phyloP scores from a whole-genome alignment of 1,140 invertebrate genomes.

The Vanessa tameamea region DNA sequence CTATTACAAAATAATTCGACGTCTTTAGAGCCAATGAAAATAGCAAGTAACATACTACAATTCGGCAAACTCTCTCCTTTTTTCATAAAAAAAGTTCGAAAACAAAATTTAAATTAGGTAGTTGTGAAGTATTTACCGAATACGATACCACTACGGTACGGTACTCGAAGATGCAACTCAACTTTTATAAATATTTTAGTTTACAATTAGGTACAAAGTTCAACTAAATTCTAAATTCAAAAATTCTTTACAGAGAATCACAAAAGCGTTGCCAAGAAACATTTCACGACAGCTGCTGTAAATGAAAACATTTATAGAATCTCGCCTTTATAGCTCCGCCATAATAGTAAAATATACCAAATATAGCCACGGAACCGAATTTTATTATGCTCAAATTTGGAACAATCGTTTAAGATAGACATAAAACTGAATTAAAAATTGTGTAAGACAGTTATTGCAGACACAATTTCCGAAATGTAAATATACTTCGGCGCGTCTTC shows the following conservation, averaged over 20 bases:
- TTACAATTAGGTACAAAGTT: not conserved
- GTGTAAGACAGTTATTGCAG: not conserved
- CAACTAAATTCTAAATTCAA: not conserved
- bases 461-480: not conserved
- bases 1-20: no score
- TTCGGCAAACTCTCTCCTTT: no score
- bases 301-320: conserved; percentile 19
- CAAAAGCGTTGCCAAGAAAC: conserved; percentile 4
- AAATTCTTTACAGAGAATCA: conserved; percentile 2
- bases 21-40: no score
- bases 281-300: conserved; percentile 10
- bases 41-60: no score
- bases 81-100: no score
- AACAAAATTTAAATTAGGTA: no score
- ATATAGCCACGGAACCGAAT: conserved; percentile 8
- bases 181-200: no score
- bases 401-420: not conserved
- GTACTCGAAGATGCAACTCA: not conserved
- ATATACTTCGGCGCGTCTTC: no score
- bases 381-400: conserved; percentile 6
- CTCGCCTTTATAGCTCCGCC: conserved; percentile 1
- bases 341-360: conserved; percentile 18
- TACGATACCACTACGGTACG: no score
- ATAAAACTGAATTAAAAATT: not conserved
- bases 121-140: no score